Conservation (phyloP, 2,797 vertebrate genomes). For the Bovichtus diacanthus region DNA sequence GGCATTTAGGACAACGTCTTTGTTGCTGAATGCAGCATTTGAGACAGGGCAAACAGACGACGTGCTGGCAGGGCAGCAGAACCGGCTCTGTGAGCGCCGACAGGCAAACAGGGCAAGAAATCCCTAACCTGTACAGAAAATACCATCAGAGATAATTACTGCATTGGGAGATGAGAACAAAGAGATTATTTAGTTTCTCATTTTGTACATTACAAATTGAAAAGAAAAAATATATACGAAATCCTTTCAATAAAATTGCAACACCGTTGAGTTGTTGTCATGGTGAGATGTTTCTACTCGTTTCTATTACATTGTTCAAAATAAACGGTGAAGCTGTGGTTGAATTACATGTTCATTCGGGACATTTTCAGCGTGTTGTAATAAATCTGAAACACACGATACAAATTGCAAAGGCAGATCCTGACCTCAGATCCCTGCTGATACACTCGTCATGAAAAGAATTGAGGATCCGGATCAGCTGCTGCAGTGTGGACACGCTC, state of each 20-base stretch:
- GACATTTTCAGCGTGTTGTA: too few relatives aligned
- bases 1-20: conserved; percentile 75
- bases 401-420: background rate
- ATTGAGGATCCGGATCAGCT: conserved; percentile 84
- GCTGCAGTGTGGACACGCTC: conserved; percentile 59
- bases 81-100: conserved; percentile 64
- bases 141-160: background rate
- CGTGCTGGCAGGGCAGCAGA: conserved; percentile 79
- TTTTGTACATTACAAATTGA: too few relatives aligned
- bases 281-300: too few relatives aligned
- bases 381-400: too few relatives aligned
- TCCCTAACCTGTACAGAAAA: conserved; percentile 70
- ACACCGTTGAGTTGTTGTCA: too few relatives aligned
- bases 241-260: too few relatives aligned
- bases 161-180: too few relatives aligned
- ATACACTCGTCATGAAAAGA: conserved; percentile 74
- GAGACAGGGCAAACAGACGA: conserved; percentile 79
- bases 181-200: too few relatives aligned
- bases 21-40: conserved; percentile 22
- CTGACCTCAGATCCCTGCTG: conserved; percentile 76
- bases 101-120: conserved; percentile 78
- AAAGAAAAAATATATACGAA: too few relatives aligned
- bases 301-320: too few relatives aligned
- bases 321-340: too few relatives aligned
- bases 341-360: too few relatives aligned